Evolutionary conservation across 2,888 invertebrate genomes (phyloP), one percentile per base, ranked within the genome.

Genomic region (Lypha dubia): DNA sequence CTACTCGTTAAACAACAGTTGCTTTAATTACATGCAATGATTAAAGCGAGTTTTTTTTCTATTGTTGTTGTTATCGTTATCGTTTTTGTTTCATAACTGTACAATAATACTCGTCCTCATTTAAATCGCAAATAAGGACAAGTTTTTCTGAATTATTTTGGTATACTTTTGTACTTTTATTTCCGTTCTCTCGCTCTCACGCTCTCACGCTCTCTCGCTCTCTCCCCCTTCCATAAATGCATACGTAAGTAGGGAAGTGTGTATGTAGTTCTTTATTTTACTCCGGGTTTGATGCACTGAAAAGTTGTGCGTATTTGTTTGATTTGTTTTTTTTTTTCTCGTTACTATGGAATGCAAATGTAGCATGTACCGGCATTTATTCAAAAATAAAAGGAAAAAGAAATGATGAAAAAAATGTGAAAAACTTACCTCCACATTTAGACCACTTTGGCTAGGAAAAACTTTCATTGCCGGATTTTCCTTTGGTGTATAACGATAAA

Each of bases 401-500:
- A n/a, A n/a, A 24, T 32, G 3, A 32, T 49, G 17, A 46, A 46
- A 46, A n/a, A 49, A 3, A 49, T 17, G 3, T 49, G 11, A 46
- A 70, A 79, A 56, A 95, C 96, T 95, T 91, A 97, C 97, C 93
- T 97, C 96, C 51, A 97, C 95, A 88, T 94, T 94, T 83, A 97
- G 95, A 77, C 96, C 96, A 49, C 94, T 93, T 81, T 95, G 92
- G 65, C 94, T 94, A 86, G 89, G 88, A 79, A 90, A 92, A 96
- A 96, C 94, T 91, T 95, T 96, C 68, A 94, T 95, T 28, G 94
- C 93, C 7, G 95, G 95, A 38, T 92, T 92, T 88, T 96, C 96
- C 89, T 94, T 94, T 0, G 97, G 97, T 6, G 96, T 95, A 90
- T 94, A 97, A 88, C 97, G 94, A 93, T 96, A 97, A 93, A 97